Conservation (phyloP, 2,113 vertebrate species). For the Taxidea taxus region DNA sequence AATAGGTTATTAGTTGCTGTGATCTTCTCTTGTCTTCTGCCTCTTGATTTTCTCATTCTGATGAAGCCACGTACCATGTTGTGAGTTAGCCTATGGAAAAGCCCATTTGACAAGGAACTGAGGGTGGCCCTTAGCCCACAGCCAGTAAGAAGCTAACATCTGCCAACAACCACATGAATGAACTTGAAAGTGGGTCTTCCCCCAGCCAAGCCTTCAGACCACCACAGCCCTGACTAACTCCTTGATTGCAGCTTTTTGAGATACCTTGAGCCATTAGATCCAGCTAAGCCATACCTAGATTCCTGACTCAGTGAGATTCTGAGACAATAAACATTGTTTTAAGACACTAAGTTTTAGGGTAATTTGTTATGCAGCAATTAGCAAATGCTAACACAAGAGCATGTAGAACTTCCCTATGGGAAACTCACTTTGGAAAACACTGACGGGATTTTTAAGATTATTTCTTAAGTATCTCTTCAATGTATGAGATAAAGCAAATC, state of each 20-base stretch:
- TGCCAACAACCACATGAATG: background rate
- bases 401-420: background rate
- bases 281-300: background rate
- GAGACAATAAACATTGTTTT: background rate
- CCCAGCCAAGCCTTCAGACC: background rate
- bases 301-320: background rate
- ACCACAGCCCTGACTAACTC: background rate
- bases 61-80: background rate
- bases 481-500: background rate
- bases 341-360: background rate
- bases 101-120: background rate
- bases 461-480: conserved; percentile 10
- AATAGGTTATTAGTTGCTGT: background rate
- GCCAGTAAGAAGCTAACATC: background rate
- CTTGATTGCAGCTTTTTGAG: background rate
- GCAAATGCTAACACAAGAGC: background rate
- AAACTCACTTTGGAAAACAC: background rate
- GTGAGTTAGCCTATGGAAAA: background rate
- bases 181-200: background rate
- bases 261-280: background rate
- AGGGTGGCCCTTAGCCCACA: background rate
- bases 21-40: background rate
- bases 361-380: background rate
- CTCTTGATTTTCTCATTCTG: background rate
- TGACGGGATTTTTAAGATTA: background rate